A percentile compares a stretch with the other conserved stretches of the same genome.
phyloP scores from a whole-genome alignment of 1,140 invertebrate genomes.

The Drosophila ercepeae region DNA sequence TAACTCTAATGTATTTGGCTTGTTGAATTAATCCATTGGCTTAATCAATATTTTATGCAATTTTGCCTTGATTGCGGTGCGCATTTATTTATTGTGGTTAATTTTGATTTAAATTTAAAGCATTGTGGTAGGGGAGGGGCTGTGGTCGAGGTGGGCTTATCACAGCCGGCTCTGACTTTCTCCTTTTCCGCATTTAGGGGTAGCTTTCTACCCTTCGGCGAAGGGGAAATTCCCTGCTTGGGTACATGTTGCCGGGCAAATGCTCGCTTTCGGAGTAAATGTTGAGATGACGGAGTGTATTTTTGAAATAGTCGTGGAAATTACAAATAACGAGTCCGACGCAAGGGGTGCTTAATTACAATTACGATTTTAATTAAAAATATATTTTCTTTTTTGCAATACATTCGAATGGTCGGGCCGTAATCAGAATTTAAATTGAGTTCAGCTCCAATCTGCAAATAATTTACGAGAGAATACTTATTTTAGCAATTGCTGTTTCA shows the following conservation, averaged over 20 bases:
- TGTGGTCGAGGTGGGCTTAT: too few species aligned
- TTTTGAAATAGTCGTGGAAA: background rate
- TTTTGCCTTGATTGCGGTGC: slow-evolving; percentile 43
- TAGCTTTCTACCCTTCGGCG: slow-evolving; percentile 21
- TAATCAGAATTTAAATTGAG: slow-evolving; percentile 48
- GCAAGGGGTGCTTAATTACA: slow-evolving; percentile 21
- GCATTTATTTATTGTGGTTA: slow-evolving; percentile 51
- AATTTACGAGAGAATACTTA: slow-evolving; percentile 30
- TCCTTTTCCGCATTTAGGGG: slow-evolving; percentile 2
- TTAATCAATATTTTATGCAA: slow-evolving; percentile 60
- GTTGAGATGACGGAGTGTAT: slow-evolving; percentile 1
- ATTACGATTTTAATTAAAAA: slow-evolving; percentile 42
- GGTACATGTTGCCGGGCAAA: slow-evolving; percentile 20
- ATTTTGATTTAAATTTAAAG: slow-evolving; percentile 46
- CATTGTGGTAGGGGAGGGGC: background rate
- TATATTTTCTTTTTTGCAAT: slow-evolving; percentile 36
- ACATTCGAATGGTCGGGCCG: slow-evolving; percentile 1
- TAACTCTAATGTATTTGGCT: slow-evolving; percentile 47
- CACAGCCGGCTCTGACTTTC: background rate
- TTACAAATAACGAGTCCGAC: background rate
- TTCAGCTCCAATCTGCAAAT: slow-evolving; percentile 26
- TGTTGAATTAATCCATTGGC: slow-evolving; percentile 51
- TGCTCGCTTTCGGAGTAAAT: slow-evolving; percentile 42
- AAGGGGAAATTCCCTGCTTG: slow-evolving; percentile 25
- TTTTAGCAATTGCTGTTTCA: slow-evolving; percentile 39